Conservation (phyloP, 1,140 invertebrate genomes). For the Pantala flavescens region DNA sequence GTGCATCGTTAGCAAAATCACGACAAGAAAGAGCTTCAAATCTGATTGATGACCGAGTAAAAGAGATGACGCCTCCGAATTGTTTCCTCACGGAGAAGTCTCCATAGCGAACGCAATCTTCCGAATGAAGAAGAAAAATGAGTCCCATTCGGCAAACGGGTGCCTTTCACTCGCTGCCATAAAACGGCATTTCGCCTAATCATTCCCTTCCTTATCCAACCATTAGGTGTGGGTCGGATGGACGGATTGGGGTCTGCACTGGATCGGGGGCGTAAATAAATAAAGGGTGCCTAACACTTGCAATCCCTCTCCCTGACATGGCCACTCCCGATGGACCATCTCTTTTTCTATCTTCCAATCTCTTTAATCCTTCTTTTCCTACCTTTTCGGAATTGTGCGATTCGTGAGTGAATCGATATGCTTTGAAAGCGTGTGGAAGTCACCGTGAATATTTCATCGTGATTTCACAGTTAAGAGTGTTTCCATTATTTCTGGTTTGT, state of each 20-base stretch:
- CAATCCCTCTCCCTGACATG: not conserved
- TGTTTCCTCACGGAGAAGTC: not conserved
- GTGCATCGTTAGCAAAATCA: too few relatives aligned
- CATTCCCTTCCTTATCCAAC: not conserved
- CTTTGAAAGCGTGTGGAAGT: too few relatives aligned
- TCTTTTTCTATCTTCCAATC: too few relatives aligned
- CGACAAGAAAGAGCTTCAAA: not conserved
- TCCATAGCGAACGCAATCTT: not conserved
- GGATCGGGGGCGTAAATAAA: not conserved
- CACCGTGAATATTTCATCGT: too few relatives aligned
- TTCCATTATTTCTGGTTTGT: too few relatives aligned
- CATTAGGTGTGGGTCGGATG: not conserved
- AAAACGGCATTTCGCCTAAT: constrained; percentile 8
- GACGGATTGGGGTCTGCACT: not conserved
- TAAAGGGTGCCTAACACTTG: not conserved
- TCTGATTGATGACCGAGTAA: not conserved
- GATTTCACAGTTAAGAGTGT: too few relatives aligned
- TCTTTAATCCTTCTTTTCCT: too few relatives aligned
- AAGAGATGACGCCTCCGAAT: not conserved
- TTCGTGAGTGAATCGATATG: too few relatives aligned
- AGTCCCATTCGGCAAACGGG: not conserved
- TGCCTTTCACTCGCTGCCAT: not conserved
- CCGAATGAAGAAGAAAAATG: constrained; percentile 1
- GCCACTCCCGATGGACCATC: not conserved
- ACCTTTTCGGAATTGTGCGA: too few relatives aligned